Evolutionary conservation across 2,797 vertebrate species (phyloP), one percentile per base, ranked within the genome.

Genomic region (Hirundo rustica): DNA sequence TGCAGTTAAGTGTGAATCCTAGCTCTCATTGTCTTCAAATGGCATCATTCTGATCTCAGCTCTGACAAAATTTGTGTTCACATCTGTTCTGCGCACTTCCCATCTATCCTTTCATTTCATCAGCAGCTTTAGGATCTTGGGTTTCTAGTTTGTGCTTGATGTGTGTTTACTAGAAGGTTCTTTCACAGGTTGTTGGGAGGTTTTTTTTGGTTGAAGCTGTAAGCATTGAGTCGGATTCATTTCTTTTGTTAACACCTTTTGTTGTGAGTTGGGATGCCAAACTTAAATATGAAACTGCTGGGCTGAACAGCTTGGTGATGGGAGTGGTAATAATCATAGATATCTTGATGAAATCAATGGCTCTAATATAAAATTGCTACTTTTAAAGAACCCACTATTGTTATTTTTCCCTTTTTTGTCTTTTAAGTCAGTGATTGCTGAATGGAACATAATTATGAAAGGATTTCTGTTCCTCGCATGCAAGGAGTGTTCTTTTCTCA

Each of bases 361-460:
- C 92, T 96, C 80, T 98, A 97, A 97, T 97, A 97, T 92, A 95
- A 97, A 97, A 93, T 95, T 96, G 93, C 96, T 95, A 72, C 93
- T 97, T 97, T 89, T 87, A 96, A 96, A 97, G 96, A 95, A 95
- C 78, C 80, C 14, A 3, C 92, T 96, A 97, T 97, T 97, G 96
- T 98, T 96, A 93, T 96, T 97, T 92, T 96, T 93, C 67, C 85
- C 92, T 97, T 93, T 95, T 96, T 95, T 96, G 91, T 95, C 95
- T 97, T 97, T 85, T 86, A 77, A 97, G 97, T 97, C 97, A 96
- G 96, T 98, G 94, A 92, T 96, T 98, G 97, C 96, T 98, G 98
- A 98, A 98, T 98, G 96, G 95, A 96, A 92, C 95, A 86, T 98
- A 98, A 98, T 98, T 98, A 98, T 98, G 98, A 98, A 98, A 98